These are phyloP conservation scores for Anguilla japonica DNA, from an alignment of 2,113 vertebrate species.

Conservation along the genomic window DNA sequence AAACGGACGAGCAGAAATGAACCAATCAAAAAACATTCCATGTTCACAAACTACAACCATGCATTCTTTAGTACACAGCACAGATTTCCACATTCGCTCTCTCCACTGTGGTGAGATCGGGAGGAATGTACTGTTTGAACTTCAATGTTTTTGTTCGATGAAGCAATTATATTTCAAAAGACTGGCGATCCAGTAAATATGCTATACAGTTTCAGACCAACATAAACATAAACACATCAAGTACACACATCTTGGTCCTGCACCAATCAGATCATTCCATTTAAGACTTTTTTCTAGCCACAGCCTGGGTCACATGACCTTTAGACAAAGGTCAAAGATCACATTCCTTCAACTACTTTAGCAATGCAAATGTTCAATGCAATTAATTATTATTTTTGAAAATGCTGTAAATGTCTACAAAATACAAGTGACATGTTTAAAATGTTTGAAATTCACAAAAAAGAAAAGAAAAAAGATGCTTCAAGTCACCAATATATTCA, in stretches of 20 bases:
- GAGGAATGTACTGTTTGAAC: neutral
- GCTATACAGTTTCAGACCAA: conserved; percentile 26
- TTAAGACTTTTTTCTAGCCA: neutral
- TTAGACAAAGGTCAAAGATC: neutral
- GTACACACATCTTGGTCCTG: conserved; percentile 35
- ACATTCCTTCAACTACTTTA: neutral
- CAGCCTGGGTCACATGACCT: neutral
- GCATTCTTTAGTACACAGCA: neutral
- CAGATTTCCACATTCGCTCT: neutral
- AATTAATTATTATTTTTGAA: neutral
- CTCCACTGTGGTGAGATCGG: neutral
- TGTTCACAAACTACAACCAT: neutral
- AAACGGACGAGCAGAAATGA: neutral
- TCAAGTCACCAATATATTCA: neutral
- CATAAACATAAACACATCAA: neutral
- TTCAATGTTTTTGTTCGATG: neutral
- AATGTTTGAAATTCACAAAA: neutral
- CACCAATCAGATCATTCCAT: conserved; percentile 24
- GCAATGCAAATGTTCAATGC: neutral
- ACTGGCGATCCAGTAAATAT: neutral
- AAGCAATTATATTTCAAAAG: neutral
- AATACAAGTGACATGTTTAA: neutral
- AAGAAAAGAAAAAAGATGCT: neutral
- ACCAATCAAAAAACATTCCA: neutral
- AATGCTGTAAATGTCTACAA: neutral